Evolutionary conservation across 2,888 invertebrate genomes (phyloP).

Genomic region (Drosophila incognita): DNA sequence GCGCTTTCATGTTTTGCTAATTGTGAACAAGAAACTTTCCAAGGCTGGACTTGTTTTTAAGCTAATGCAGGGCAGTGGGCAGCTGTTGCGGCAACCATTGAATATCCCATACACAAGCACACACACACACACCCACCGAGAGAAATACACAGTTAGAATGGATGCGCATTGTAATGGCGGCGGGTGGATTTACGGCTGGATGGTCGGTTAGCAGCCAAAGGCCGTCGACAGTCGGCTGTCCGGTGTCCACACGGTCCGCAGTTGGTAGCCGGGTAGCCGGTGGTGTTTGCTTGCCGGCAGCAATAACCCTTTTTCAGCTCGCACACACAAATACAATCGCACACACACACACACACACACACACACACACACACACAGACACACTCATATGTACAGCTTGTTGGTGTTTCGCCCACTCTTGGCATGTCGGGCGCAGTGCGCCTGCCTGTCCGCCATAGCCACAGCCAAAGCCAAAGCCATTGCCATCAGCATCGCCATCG

Average conservation of each 20-base stretch:
- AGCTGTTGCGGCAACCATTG: conserved; percentile 35
- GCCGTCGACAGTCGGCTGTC: conserved; percentile 48
- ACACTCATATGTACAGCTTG: conserved; percentile 12
- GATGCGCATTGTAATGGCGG: conserved; percentile 62
- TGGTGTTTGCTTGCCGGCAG: conserved; percentile 82
- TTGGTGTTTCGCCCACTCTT: conserved; percentile 64
- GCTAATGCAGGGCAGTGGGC: conserved; percentile 34
- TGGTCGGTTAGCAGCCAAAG: conserved; percentile 57
- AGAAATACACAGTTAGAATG: conserved; percentile 46
- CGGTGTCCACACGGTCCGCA: conserved; percentile 44
- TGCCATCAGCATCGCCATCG: conserved; percentile 50
- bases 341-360: conserved; percentile 17
- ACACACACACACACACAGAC: conserved; percentile 4
- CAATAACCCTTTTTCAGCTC: conserved; percentile 79
- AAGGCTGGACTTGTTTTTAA: conserved; percentile 33
- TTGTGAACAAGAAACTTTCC: conserved; percentile 33
- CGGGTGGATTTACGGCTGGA: conserved; percentile 74
- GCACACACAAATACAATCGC: conserved; percentile 22
- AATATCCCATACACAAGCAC: conserved; percentile 16
- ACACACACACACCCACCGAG: conserved; percentile 23
- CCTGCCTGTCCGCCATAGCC: conserved; percentile 76
- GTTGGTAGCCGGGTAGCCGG: conserved; percentile 67
- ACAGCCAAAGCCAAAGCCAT: conserved; percentile 11
- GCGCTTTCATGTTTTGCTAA: conserved; percentile 30
- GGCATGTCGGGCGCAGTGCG: conserved; percentile 60